These are phyloP conservation scores for Eulimnadia texana DNA, from an alignment of 1,140 invertebrate genomes.

Conservation along the genomic window DNA sequence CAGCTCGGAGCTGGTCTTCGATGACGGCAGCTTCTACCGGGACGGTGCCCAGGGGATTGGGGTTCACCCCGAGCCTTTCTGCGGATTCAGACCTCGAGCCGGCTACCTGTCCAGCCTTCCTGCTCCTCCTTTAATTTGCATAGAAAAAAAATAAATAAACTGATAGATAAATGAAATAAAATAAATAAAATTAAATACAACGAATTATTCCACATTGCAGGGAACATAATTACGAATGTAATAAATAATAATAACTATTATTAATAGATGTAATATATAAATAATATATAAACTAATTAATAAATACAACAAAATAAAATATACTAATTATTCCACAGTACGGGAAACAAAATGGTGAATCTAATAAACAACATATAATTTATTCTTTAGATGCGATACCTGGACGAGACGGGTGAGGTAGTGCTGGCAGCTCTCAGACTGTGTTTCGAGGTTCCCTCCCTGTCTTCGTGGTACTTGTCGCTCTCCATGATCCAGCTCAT, in stretches of 20 bases:
- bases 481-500: constrained; percentile 12
- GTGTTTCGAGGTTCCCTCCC: constrained; percentile 2
- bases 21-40: neutral
- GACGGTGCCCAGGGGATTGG: neutral
- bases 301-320: no score
- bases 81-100: constrained; percentile 1
- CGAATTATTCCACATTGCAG: neutral
- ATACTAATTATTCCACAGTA: no score
- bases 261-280: no score
- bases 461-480: constrained; percentile 13
- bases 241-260: neutral
- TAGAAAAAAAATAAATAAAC: no score
- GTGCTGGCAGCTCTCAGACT: constrained; percentile 1
- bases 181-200: neutral
- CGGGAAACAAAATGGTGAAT: no score
- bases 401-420: constrained; percentile 14
- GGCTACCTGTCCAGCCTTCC: neutral
- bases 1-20: neutral
- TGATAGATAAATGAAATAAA: neutral
- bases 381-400: no score
- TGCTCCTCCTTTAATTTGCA: neutral
- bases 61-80: neutral
- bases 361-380: no score
- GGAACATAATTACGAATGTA: neutral
- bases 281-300: no score